Evolutionary conservation across 2,113 vertebrate species (phyloP).

Genomic region (Nerophis lumbriciformis): DNA sequence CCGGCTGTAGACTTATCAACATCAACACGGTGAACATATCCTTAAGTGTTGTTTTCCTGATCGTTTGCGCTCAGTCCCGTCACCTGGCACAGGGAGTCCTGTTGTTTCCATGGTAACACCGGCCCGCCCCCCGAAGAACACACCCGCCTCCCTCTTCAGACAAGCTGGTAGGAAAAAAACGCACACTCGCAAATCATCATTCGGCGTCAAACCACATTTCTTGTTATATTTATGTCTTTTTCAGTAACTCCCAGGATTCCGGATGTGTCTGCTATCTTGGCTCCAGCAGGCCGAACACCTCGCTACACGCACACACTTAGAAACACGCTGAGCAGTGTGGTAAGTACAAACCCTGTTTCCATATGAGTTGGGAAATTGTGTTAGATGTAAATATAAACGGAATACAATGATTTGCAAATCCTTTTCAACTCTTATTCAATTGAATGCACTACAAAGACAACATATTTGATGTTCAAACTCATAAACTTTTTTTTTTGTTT

Average conservation of each 20-base stretch:
- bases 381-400: no score
- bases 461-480: no score
- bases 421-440: no score
- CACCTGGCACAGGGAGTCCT: conserved; percentile 34
- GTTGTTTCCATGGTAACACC: conserved; percentile 41
- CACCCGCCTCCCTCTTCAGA: conserved; percentile 62
- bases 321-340: conserved; percentile 20
- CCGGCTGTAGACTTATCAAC: neutral
- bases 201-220: neutral
- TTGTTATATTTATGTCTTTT: neutral
- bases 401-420: no score
- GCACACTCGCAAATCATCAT: neutral
- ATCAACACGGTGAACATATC: neutral
- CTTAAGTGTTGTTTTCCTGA: conserved; percentile 34
- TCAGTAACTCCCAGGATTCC: conserved; percentile 59
- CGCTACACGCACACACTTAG: conserved; percentile 43
- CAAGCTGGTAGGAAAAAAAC: conserved; percentile 59
- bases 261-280: conserved; percentile 56
- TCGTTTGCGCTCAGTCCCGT: conserved; percentile 50
- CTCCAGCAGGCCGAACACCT: conserved; percentile 47
- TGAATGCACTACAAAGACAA: no score
- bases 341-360: no score
- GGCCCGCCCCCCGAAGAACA: conserved; percentile 49
- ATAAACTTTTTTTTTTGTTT: no score
- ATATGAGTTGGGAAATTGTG: no score